Evolutionary conservation across 2,888 invertebrate genomes (phyloP), one percentile per base, ranked within the genome.

Genomic region (Tuberolachnus salignus): DNA sequence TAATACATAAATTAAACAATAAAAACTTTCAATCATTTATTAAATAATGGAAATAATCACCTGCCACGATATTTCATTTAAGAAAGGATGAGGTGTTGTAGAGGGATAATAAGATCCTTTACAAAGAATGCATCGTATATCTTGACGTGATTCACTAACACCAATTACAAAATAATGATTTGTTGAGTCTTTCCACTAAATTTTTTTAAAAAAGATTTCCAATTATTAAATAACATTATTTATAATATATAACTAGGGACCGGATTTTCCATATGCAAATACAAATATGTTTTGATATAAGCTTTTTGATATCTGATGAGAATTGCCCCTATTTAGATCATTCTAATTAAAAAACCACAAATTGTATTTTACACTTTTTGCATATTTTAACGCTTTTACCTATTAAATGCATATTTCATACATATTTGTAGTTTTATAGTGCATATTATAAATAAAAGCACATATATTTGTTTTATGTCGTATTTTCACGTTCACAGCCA

Each of bases 61-160:
- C 85, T 89, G 89, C 84, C 94, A 88, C 3, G 91, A 88, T 82
- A 97, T 85, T 84, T 95, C 92, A 16, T 90, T 88, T 8, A 95
- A 88, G 81, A 92, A 92, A 1, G 97, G 97, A 73, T 93, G 89
- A 0, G 97, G 97, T 26, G 91, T 90, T 0, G 95, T 94, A 44
- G 91, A 89, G 0, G 98, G 98, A 87, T 93, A 97, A 19, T 91
- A 88, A 21, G 92, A 89, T n/a, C 96, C 96, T 84, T 94, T 92
- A 84, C 97, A 98, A 73, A 93, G 88, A 42, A 97, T 92, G 16
- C 93, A 94, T 57, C 94, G 90, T 8, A 95, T 88, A 74, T 90
- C 91, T 85, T 94, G 92, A 19, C 90, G 89, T 0, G 88, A 88
- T 86, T 97, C 97, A 82, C 90, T 92, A 0, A 96, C 87, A 81